Evolutionary conservation across 2,888 invertebrate genomes (phyloP), one percentile per base, ranked within the genome.

Genomic region (Microdon myrmicae): DNA sequence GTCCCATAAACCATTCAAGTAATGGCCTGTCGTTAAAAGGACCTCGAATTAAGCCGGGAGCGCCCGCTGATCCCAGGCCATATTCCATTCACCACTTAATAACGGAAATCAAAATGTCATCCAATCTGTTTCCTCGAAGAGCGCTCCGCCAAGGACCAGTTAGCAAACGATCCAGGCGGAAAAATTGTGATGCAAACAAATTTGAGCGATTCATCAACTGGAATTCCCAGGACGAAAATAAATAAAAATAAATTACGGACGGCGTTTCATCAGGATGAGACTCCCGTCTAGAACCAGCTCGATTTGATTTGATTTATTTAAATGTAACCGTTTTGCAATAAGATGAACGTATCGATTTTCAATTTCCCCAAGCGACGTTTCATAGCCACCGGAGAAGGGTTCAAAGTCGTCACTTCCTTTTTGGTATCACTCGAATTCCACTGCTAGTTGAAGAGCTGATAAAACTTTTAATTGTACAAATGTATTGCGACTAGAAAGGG

Each of bases 281-380:
- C n/a, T n/a, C n/a, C n/a, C n/a, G n/a, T n/a, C n/a, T n/a, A n/a
- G n/a, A n/a, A n/a, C n/a, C n/a, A 49, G 39, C 26, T 41, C 51
- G 56, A 58, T 58, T 64, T 58, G 64, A 64, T 64, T 64, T 64
- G 64, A 58, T 64, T 64, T 64, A 64, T 58, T 64, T 45, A 51
- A 64, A 64, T 64, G 64, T 58, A 41, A 58, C 51, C 53, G 48
- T 51, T 45, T 17, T 37, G 41, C 51, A 56, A 61, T 56, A 64
- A 58, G 56, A 39, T 61, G 45, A 47, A 39, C 25, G 25, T 47
- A 55, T 55, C 55, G 55, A 39, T 55, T 55, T 55, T 47, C 32
- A 47, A 47, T 47, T 47, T 47, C 47, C n/a, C n/a, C n/a, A n/a
- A n/a, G n/a, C n/a, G n/a, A n/a, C n/a, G n/a, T n/a, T n/a, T n/a